Conservation (phyloP, 1,140 invertebrate genomes). For the Gryllus bimaculatus region DNA sequence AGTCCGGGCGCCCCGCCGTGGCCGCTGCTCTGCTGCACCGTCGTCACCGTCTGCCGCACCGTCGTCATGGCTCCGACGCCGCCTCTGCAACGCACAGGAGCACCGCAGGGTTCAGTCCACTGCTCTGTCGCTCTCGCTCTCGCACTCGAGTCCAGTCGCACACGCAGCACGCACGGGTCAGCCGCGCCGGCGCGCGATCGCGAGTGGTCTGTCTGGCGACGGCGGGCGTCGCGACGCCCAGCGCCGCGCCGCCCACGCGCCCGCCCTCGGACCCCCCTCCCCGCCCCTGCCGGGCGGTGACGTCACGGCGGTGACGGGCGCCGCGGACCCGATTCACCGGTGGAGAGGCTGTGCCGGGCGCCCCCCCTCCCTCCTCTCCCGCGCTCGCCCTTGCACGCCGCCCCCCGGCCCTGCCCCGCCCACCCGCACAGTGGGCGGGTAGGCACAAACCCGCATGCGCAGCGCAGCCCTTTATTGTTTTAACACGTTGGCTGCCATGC, state of each 20-base stretch:
- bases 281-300: neutral
- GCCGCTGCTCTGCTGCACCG: neutral
- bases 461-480: too few species aligned
- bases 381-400: too few species aligned
- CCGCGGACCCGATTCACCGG: too few species aligned
- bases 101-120: neutral
- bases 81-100: neutral
- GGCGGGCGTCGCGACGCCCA: too few species aligned
- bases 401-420: too few species aligned
- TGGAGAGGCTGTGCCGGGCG: too few species aligned
- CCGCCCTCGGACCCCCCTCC: too few species aligned
- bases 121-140: too few species aligned
- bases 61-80: neutral
- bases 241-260: neutral
- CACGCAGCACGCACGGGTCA: neutral
- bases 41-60: neutral
- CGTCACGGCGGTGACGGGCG: neutral
- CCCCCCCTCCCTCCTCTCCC: too few species aligned
- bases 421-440: too few species aligned
- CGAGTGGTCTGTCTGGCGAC: neutral
- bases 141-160: neutral
- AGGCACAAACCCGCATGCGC: too few species aligned
- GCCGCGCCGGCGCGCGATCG: neutral
- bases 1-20: neutral
- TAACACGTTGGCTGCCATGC: too few species aligned